Evolutionary conservation across 2,888 invertebrate genomes (phyloP), one percentile per base, ranked within the genome.

Genomic region (Lasioglossum figueresi): DNA sequence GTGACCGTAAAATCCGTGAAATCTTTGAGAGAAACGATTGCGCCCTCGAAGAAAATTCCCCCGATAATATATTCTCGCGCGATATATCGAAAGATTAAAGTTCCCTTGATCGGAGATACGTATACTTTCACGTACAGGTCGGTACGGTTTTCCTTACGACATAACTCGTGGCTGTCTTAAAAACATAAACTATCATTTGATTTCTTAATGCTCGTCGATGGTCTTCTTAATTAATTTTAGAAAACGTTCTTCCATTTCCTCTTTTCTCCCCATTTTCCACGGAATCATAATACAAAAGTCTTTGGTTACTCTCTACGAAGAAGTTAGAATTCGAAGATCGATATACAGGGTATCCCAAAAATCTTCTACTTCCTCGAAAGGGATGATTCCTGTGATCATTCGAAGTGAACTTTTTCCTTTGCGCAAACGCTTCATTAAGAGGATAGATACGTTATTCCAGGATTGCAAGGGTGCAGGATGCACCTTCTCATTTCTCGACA

Each of bases 111-210:
- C 79, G 83, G 89, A 56, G 56, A 90, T 89, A 90, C 90, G 89
- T 90, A 90, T 90, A 89, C 89, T 90, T 90, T 90, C 90, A 85
- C 91, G 90, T 89, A 91, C 91, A 83, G 78, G 79, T 88, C 73
- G 79, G 89, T 90, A 89, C 89, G 87, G 70, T 82, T 83, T 73
- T 77, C 74, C 79, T 84, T 85, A 80, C 82, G 76, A 81, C 84
- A 75, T 89, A 56, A 88, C 79, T 82, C 77, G 88, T 84, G 82
- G 70, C 23, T 83, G 72, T 80, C 80, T 80, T 86, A 88, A 79
- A 88, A 86, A 85, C 77, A 56, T 86, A 85, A 82, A 90, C 78
- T 81, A 70, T 70, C 70, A 72, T 82, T 85, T 80, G 78, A 88
- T 88, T 76, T 74, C 52, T 88, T 84, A 63, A 80, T 76, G 73